phyloP scores from a whole-genome alignment of 30 jellyfish, hydroid and myxozoan species.

The Pseudorhiza aurosa region DNA sequence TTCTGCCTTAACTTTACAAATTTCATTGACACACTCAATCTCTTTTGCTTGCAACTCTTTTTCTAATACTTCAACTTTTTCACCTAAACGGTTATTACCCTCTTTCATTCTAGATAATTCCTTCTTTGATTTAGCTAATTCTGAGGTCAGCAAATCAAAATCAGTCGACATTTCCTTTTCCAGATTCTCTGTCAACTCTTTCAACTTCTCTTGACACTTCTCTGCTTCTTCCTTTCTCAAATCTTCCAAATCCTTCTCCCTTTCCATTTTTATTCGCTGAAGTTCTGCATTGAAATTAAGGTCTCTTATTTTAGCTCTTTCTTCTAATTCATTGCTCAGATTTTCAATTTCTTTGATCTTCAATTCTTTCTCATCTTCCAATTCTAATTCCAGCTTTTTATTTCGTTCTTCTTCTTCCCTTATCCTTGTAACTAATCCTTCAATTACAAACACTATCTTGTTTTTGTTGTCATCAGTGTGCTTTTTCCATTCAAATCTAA shows the following conservation, averaged over 20 bases:
- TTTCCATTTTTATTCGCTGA: background rate
- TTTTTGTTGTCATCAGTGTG: background rate
- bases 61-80: background rate
- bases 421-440: background rate
- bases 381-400: background rate
- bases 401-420: background rate
- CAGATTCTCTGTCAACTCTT: background rate
- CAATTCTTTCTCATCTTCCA: background rate
- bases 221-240: background rate
- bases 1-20: background rate
- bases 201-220: background rate
- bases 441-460: background rate
- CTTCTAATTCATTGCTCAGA: background rate
- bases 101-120: background rate
- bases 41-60: background rate
- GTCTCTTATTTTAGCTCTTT: background rate
- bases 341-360: background rate
- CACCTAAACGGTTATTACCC: background rate
- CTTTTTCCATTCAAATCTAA: background rate
- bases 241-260: slow-evolving; percentile 4
- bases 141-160: background rate
- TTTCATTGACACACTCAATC: background rate
- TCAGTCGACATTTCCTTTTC: background rate
- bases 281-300: background rate
- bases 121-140: background rate